phyloP scores from a whole-genome alignment of 2,113 vertebrate genomes.

The Callaeas wilsoni region DNA sequence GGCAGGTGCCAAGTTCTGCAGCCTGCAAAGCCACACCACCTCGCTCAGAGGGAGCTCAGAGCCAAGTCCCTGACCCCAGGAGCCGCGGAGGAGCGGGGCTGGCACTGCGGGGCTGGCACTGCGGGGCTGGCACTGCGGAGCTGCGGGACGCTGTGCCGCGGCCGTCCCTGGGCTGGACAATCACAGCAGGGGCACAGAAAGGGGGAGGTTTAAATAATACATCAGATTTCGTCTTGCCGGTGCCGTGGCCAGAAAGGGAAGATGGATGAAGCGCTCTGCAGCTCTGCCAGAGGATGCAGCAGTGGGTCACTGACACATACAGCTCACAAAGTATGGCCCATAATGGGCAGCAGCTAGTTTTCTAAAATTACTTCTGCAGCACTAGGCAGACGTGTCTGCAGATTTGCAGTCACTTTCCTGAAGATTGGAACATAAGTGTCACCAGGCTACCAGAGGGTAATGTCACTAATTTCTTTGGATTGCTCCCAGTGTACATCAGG shows the following conservation, averaged over 20 bases:
- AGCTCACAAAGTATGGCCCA: neutral
- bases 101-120: neutral
- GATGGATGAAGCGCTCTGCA: neutral
- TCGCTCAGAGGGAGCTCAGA: neutral
- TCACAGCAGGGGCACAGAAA: rapidly evolving
- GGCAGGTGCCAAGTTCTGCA: neutral
- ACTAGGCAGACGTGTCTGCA: neutral
- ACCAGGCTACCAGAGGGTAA: neutral
- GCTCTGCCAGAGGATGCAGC: constrained; percentile 6
- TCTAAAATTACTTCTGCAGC: constrained; percentile 21
- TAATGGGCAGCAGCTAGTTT: neutral
- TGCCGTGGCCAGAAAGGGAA: neutral
- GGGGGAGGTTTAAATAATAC: neutral
- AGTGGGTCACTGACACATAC: neutral
- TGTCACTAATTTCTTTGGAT: constrained; percentile 17
- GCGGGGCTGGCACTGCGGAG: neutral
- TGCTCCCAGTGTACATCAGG: neutral
- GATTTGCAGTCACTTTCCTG: neutral
- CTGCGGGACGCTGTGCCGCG: rapidly evolving
- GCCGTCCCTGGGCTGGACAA: neutral
- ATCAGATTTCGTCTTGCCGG: neutral
- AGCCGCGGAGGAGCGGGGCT: neutral
- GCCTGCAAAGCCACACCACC: neutral
- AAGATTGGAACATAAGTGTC: constrained; percentile 6
- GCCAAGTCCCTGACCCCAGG: neutral